Base-by-base conservation (phyloP, 2,113 vertebrate species). In the Lathamus discolor region DNA sequence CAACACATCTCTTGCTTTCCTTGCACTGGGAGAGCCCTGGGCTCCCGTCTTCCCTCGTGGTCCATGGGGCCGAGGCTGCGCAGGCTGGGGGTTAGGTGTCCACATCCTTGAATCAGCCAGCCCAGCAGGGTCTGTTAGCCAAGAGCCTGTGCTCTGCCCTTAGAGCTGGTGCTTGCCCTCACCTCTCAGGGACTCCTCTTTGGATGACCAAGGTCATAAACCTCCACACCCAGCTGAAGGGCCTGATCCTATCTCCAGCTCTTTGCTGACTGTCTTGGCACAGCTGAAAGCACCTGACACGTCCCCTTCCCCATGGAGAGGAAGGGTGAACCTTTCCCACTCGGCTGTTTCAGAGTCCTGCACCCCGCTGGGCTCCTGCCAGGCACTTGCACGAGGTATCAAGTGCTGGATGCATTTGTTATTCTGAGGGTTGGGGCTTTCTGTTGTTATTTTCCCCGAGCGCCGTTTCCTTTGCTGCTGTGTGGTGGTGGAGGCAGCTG, bases 391-490 rank as follows among this genome's bases (percentile, higher is more conserved):
- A 66, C 6, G 3, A 80, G 72, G 59, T 87, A 94, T 39, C 83
- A 46, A 93, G 78, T 52, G 55, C 46, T 93, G 66, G 82, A 20
- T 62, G 22, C 39, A 16, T 73, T 72, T 72, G 41, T 69, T 92
- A 43, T 88, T 93, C 41, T 9, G 46, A 84, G 69, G 51, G 68
- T 6, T 43, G 51, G 67, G 62, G 67, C 24, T 51, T 43, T 72
- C 28, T 35, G 48, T 55, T 64, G 72, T n/a, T 84, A 59, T 29
- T 90, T 80, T 67, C 64, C 86, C 94, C 0, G 0, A 86, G 91
- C 86, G 74, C 89, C 6, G 54, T 74, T 97, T 92, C 90, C 86
- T 93, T 87, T 54, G 33, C 86, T 41, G 83, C 17, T 64, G 43
- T 17, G 68, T 3, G 35, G 69, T 4, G 2, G 75, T 24, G 70